A percentile compares a stretch with the other conserved stretches of the same genome.
phyloP scores from a whole-genome alignment of 1,140 invertebrate genomes.

The Maniola jurtina region DNA sequence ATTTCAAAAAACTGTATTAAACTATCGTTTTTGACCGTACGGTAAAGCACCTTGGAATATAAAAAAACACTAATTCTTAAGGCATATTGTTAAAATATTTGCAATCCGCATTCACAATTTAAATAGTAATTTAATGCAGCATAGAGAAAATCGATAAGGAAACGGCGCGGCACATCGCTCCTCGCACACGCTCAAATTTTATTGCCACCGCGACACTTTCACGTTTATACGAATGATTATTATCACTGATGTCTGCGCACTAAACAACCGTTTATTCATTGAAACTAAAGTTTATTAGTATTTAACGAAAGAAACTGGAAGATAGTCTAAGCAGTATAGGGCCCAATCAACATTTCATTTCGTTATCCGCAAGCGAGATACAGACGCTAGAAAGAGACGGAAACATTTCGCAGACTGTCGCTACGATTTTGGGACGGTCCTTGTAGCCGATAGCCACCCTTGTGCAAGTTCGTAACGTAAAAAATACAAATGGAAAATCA shows the following conservation, averaged over 20 bases:
- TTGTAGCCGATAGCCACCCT: conserved; percentile 29
- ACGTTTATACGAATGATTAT: conserved; percentile 37
- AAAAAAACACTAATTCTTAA: conserved; percentile 32
- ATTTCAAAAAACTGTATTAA: conserved; percentile 21
- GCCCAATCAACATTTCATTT: conserved; percentile 43
- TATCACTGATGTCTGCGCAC: conserved; percentile 21
- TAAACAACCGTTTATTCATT: conserved; percentile 31
- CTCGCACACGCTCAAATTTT: conserved; percentile 45
- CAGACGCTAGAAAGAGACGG: conserved; percentile 53
- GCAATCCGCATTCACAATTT: conserved; percentile 67
- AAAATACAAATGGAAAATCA: conserved; percentile 13
- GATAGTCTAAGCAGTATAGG: conserved; percentile 43
- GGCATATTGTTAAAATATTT: conserved; percentile 59
- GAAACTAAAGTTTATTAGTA: conserved; percentile 39
- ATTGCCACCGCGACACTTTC: conserved; percentile 52
- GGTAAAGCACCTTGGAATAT: conserved; percentile 27
- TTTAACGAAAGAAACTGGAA: conserved; percentile 39
- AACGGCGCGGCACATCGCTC: conserved; percentile 61
- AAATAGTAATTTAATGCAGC: conserved; percentile 74
- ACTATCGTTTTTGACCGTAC: conserved; percentile 13
- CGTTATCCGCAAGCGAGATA: conserved; percentile 39
- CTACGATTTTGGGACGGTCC: conserved; percentile 52
- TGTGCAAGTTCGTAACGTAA: conserved; percentile 7
- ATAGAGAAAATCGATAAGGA: conserved; percentile 76
- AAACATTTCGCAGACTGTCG: conserved; percentile 36